Evolutionary conservation across 2,888 invertebrate genomes (phyloP).

Genomic region (Tinea semifulvella): DNA sequence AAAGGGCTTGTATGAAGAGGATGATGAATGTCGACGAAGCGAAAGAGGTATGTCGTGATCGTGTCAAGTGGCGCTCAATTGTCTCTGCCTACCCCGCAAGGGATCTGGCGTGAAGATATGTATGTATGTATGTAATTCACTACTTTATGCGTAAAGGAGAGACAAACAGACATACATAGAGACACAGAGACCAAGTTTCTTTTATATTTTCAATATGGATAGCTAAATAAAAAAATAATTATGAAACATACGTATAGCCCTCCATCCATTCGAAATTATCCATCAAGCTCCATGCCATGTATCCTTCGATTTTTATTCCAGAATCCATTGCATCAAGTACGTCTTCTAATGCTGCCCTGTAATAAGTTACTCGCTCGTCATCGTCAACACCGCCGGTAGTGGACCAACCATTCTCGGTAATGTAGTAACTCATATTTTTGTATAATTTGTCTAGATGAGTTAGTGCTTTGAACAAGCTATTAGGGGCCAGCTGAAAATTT

Average conservation of each 20-base stretch:
- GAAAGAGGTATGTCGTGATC: too few species aligned
- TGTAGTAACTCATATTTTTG: slow-evolving; percentile 58
- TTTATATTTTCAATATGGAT: too few species aligned
- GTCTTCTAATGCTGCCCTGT: slow-evolving; percentile 46
- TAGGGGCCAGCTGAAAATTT: slow-evolving; percentile 52
- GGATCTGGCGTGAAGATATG: too few species aligned
- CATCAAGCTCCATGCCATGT: slow-evolving; percentile 70
- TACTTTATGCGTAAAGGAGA: too few species aligned
- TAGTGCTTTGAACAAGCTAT: slow-evolving; percentile 64
- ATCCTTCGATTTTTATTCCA: slow-evolving; percentile 56
- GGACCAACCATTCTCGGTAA: slow-evolving; percentile 71
- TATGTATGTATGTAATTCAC: too few species aligned
- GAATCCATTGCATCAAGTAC: slow-evolving; percentile 48
- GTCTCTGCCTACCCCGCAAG: too few species aligned
- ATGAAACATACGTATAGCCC: slow-evolving; percentile 66
- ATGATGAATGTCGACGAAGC: too few species aligned
- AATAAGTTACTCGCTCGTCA: slow-evolving; percentile 45
- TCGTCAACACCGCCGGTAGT: slow-evolving; percentile 48
- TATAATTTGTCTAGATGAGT: slow-evolving; percentile 55
- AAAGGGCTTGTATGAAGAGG: too few species aligned
- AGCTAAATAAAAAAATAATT: too few species aligned
- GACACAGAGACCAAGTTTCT: too few species aligned
- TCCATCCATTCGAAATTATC: slow-evolving; percentile 72
- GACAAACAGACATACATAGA: too few species aligned
- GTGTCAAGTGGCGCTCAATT: too few species aligned